phyloP scores from a whole-genome alignment of 37 sponge, comb jelly and placozoan genomes.

The Oopsacas minuta region DNA sequence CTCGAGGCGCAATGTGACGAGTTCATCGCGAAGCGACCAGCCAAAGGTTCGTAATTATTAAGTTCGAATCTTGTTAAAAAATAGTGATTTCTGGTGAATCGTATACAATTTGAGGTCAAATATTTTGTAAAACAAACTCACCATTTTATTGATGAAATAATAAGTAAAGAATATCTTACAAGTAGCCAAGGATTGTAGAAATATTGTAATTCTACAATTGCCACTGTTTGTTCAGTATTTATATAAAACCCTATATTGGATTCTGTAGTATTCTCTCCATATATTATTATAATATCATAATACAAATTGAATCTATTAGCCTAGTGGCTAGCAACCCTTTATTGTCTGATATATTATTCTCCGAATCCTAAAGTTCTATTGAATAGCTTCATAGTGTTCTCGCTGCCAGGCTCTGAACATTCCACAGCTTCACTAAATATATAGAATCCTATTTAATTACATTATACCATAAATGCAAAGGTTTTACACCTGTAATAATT shows the following conservation, averaged over 20 bases:
- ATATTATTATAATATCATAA: background rate
- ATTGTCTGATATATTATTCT: background rate
- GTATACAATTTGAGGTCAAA: too few relatives aligned
- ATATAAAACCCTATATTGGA: background rate
- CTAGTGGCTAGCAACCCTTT: background rate
- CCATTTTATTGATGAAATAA: background rate
- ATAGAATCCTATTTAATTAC: background rate
- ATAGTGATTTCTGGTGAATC: too few relatives aligned
- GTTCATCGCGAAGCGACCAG: too few relatives aligned
- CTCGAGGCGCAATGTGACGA: too few relatives aligned
- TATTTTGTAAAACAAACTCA: background rate
- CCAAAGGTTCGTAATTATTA: too few relatives aligned
- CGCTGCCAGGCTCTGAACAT: background rate
- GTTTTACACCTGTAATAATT: background rate
- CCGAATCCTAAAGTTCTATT: background rate
- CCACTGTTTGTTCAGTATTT: background rate
- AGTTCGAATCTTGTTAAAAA: too few relatives aligned
- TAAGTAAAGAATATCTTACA: background rate
- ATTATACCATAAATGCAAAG: too few relatives aligned
- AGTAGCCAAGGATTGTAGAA: background rate
- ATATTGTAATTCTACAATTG: background rate
- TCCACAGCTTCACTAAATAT: background rate
- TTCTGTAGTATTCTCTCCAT: background rate
- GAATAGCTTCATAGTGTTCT: constrained; percentile 15
- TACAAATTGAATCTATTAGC: background rate